Evolutionary conservation across 2,888 invertebrate species (phyloP).

Genomic region (Orchesella flavescens): DNA sequence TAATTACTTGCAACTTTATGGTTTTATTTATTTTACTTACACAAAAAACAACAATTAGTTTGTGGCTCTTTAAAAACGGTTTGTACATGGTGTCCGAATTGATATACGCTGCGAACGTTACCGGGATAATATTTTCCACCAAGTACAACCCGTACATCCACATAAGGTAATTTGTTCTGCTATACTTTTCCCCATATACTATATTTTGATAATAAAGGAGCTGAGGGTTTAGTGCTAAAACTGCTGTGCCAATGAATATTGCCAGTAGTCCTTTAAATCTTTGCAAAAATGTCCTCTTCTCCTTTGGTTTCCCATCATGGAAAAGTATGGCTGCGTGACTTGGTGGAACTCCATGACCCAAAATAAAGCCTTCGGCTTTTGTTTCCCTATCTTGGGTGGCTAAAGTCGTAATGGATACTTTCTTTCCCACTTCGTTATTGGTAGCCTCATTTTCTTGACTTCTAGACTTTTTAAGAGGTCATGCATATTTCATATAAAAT

Average conservation of each 20-base stretch:
- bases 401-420: too few relatives aligned
- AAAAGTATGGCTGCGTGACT: too few relatives aligned
- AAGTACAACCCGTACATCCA: constrained; percentile 20
- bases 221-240: constrained; percentile 24
- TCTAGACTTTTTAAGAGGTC: too few relatives aligned
- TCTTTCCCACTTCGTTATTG: too few relatives aligned
- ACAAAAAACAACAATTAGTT: background rate
- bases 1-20: background rate
- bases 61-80: constrained; percentile 14
- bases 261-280: constrained; percentile 39
- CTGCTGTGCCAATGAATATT: constrained; percentile 18
- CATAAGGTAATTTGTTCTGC: constrained; percentile 1
- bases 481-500: too few relatives aligned
- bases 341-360: too few relatives aligned
- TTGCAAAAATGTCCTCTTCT: background rate
- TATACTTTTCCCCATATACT: background rate
- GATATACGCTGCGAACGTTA: background rate
- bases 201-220: constrained; percentile 18
- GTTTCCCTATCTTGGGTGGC: too few relatives aligned
- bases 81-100: background rate
- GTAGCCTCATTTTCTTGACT: too few relatives aligned
- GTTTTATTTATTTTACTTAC: background rate
- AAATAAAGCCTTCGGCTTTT: too few relatives aligned
- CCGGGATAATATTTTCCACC: background rate
- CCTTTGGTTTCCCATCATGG: background rate